These are phyloP conservation scores for Lates calcarifer DNA, from an alignment of 2,113 vertebrate genomes.

Conservation along the genomic window DNA sequence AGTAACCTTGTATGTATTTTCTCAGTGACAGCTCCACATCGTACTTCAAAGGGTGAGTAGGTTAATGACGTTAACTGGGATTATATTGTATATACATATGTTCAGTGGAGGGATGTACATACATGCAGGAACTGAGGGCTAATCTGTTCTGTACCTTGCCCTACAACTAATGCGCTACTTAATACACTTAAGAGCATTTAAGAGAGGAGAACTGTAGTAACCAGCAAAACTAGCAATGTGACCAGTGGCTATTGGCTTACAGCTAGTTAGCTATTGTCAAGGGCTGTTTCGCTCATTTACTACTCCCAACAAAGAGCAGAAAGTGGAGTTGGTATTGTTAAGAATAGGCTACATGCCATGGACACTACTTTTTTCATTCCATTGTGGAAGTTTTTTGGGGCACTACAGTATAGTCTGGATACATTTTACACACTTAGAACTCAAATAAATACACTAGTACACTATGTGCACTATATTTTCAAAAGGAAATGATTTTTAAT, in stretches of 20 bases:
- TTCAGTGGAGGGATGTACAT: constrained; percentile 8
- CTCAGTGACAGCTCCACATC: background rate
- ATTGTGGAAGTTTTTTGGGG: too few species aligned
- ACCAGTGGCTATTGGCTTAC: background rate
- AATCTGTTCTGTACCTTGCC: constrained; percentile 67
- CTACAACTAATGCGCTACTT: constrained; percentile 37
- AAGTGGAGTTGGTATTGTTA: too few species aligned
- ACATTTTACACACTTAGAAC: too few species aligned
- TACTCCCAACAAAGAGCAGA: background rate
- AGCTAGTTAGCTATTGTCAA: background rate
- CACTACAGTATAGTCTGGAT: too few species aligned
- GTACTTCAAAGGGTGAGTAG: background rate
- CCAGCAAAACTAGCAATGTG: background rate
- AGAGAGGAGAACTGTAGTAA: constrained; percentile 2
- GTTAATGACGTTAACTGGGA: constrained; percentile 28
- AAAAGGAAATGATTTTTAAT: too few species aligned
- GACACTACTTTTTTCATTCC: background rate
- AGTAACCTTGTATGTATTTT: background rate
- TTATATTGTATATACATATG: constrained; percentile 44
- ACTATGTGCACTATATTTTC: too few species aligned
- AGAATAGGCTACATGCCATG: too few species aligned
- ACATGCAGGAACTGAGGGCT: constrained; percentile 31
- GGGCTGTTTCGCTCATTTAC: background rate
- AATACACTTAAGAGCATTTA: constrained; percentile 57
- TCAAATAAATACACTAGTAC: too few species aligned